A percentile compares a stretch with the other conserved stretches of the same genome.
Conservation (phyloP, 64 coral and sea anemone genomes). For the Hydrozoanthus tunicans region DNA sequence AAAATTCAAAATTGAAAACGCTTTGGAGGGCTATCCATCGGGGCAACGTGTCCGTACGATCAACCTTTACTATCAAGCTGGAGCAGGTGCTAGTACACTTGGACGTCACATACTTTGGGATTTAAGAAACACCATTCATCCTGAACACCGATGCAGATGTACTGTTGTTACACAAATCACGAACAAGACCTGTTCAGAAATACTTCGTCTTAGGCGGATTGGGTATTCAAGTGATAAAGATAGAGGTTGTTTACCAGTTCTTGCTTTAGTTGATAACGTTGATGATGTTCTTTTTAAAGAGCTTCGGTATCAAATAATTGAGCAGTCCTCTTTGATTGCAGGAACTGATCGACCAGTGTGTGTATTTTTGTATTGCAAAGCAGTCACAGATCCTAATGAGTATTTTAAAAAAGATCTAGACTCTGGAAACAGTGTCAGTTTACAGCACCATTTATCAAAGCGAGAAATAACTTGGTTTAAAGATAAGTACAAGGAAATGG, state of each 20-base stretch:
- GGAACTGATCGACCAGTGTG: conserved; percentile 13
- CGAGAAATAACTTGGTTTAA: conserved; percentile 60
- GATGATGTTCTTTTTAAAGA: conserved; percentile 62
- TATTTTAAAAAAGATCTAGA: not conserved
- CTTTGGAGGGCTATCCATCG: not conserved
- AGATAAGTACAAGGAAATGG: conserved; percentile 45
- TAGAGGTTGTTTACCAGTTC: not conserved
- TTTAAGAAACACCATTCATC: not conserved
- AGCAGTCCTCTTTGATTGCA: not conserved
- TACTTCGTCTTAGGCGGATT: conserved; percentile 49
- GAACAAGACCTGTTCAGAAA: conserved; percentile 35
- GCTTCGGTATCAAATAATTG: conserved; percentile 44
- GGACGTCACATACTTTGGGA: conserved; percentile 57
- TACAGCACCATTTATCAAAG: conserved; percentile 27
- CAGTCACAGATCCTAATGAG: conserved; percentile 14
- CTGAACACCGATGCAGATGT: conserved; percentile 30
- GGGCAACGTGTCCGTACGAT: conserved; percentile 39
- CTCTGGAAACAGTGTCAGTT: not conserved
- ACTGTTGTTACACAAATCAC: conserved; percentile 38
- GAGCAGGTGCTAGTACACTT: conserved; percentile 58
- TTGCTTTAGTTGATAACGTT: conserved; percentile 50
- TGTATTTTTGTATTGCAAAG: conserved; percentile 62
- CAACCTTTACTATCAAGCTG: conserved; percentile 46
- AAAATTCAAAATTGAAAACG: conserved; percentile 4
- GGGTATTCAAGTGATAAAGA: conserved; percentile 43